Conservation (phyloP, 2,113 vertebrate species). For the Sorex fumeus region DNA sequence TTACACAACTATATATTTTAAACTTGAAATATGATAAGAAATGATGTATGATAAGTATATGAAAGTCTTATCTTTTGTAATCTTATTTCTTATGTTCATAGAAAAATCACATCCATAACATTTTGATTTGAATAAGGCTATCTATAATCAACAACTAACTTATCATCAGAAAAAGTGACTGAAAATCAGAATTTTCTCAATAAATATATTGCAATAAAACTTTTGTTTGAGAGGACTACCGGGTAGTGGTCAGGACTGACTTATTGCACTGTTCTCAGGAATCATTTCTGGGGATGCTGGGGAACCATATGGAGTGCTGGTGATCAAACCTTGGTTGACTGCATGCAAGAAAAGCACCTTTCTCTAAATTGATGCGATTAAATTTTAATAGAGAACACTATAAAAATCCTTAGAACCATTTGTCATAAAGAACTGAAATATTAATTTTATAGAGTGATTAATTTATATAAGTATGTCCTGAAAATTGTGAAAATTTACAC, state of each 20-base stretch:
- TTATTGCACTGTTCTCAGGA: too few species aligned
- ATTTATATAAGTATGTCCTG: background rate
- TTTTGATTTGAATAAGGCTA: slow-evolving; percentile 56
- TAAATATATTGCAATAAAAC: too few species aligned
- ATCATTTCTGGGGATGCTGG: background rate
- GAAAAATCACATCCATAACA: slow-evolving; percentile 12
- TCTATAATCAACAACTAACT: slow-evolving; percentile 65
- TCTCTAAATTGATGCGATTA: too few species aligned
- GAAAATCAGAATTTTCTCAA: too few species aligned
- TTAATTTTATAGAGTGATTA: background rate
- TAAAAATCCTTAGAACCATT: slow-evolving; percentile 68
- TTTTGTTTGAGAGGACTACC: too few species aligned
- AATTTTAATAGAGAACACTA: background rate
- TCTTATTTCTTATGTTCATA: slow-evolving; percentile 32
- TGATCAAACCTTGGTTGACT: too few species aligned
- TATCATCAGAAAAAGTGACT: too few species aligned
- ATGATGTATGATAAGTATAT: background rate
- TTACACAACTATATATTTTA: background rate
- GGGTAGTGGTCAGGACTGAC: background rate
- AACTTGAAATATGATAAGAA: background rate
- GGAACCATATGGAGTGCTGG: too few species aligned
- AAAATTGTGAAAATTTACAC: background rate
- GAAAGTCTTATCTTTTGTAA: slow-evolving; percentile 44
- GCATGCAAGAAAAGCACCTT: too few species aligned
- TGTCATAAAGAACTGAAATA: background rate